Base-by-base conservation (phyloP, 2,113 vertebrate species). In the Promerops cafer region DNA sequence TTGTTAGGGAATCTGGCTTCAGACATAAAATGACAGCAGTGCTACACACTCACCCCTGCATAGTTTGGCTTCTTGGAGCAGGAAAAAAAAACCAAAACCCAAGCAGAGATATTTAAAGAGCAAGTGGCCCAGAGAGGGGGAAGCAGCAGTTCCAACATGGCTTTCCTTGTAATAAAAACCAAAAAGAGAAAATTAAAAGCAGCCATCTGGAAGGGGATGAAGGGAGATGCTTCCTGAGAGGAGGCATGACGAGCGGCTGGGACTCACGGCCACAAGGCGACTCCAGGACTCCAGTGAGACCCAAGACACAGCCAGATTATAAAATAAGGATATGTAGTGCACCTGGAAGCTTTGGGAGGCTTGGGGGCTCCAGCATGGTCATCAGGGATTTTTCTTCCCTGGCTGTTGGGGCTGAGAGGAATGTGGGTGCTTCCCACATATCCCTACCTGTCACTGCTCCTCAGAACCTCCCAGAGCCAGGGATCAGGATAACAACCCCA, bases 391-490 rank as follows among this genome's bases (percentile, higher is more conserved):
- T 63, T 59, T 33, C 33, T 45, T 30, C 94, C 94, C 87, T 66
- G 94, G 91, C 94, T 96, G 95, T 97, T 96, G 84, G 45, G 85
- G 83, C 97, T 95, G 89, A 96, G 96, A 97, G 98, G 97, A 97
- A 98, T 94, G 93, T 77, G 97, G 96, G 96, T 95, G 97, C 95
- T 98, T 98, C 97, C 98, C 96, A 87, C 94, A 92, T 97, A 93
- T 96, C 94, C 92, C 44, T 42, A 65, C 35, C 68, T 50, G 22
- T 33, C 16, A 30, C 39, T 74, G 27, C 42, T 70, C 56, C 42
- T 26, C 1, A 0, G 40, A 77, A 69, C 12, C 40, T 74, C 22
- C 47, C 0, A 0, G 53, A 45, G 26, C 30, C 28, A 35, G 26
- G 63, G 65, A 40, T 8, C 7, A 17, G 54, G 35, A 33, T 50